Evolutionary conservation across 2,888 invertebrate genomes (phyloP).

Genomic region (Hypsopygia costalis): DNA sequence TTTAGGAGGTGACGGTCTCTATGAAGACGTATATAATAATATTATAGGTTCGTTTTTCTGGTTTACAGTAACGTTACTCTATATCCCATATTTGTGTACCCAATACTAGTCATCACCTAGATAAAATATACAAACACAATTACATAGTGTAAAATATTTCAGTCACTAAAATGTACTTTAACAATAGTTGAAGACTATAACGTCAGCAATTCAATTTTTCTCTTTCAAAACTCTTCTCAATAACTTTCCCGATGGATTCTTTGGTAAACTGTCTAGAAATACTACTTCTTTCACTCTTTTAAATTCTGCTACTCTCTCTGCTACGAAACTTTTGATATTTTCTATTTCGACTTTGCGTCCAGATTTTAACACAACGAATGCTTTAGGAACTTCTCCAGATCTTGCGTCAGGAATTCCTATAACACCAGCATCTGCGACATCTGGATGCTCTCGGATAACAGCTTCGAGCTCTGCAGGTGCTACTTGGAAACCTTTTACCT

Average conservation of each 20-base stretch:
- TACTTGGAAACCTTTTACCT: slow-evolving; percentile 86
- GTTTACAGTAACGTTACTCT: no score
- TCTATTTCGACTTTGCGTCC: slow-evolving; percentile 59
- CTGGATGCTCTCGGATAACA: slow-evolving; percentile 84
- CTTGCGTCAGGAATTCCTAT: slow-evolving; percentile 85
- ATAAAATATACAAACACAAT: no score
- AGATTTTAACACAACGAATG: slow-evolving; percentile 83
- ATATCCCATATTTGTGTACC: no score
- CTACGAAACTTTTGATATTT: slow-evolving; percentile 82
- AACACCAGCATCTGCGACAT: slow-evolving; percentile 89
- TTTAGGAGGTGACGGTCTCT: no score
- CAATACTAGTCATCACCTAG: no score
- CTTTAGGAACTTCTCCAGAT: slow-evolving; percentile 87
- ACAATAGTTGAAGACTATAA: no score
- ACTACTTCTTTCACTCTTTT: slow-evolving; percentile 85
- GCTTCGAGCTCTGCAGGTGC: slow-evolving; percentile 94
- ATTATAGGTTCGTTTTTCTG: no score
- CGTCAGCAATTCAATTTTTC: slow-evolving; percentile 15
- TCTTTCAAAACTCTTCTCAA: slow-evolving; percentile 80
- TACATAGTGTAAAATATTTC: no score
- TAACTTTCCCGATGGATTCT: slow-evolving; percentile 88
- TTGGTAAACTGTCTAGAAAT: slow-evolving; percentile 84
- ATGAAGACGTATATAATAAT: no score
- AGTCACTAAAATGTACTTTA: no score
- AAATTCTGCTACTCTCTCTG: slow-evolving; percentile 84